Conservation (phyloP, 2,113 vertebrate genomes). For the Amphiprion ocellaris region DNA sequence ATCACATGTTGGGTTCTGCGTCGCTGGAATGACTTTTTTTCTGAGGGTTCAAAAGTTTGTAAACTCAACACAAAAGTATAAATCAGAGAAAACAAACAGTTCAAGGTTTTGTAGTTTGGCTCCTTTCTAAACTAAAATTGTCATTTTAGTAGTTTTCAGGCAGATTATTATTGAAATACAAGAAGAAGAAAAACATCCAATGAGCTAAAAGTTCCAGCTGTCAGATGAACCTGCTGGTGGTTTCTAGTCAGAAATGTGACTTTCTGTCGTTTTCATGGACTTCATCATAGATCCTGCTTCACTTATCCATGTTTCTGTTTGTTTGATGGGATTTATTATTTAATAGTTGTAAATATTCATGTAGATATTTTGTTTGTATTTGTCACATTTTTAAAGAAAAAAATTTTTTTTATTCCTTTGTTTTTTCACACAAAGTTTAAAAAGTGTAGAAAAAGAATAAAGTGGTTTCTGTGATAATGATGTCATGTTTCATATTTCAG, state of each 20-base stretch:
- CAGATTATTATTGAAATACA: no score
- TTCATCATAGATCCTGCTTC: background rate
- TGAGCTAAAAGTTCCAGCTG: no score
- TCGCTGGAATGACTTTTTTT: no score
- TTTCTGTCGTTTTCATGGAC: background rate
- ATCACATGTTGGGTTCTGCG: no score
- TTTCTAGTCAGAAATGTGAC: background rate
- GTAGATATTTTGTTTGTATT: slow-evolving; percentile 42
- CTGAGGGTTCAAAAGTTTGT: no score
- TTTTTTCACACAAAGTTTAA: slow-evolving; percentile 32
- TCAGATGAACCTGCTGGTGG: no score
- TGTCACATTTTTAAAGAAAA: slow-evolving; percentile 19
- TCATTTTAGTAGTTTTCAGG: no score
- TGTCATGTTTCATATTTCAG: slow-evolving; percentile 7
- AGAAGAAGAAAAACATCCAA: no score
- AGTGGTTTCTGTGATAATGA: background rate
- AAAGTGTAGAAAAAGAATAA: background rate
- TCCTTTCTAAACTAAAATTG: no score
- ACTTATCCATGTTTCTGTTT: background rate
- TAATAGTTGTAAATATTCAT: slow-evolving; percentile 49
- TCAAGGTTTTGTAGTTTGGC: no score
- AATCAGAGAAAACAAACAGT: no score
- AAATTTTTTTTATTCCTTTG: slow-evolving; percentile 14
- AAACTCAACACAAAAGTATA: no score
- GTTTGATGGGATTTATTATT: slow-evolving; percentile 2